Percentiles rank a stretch among this genome's conserved stretches.
Conservation (phyloP, 2,888 invertebrate species). For the Thecocarcelia acutangulata region DNA sequence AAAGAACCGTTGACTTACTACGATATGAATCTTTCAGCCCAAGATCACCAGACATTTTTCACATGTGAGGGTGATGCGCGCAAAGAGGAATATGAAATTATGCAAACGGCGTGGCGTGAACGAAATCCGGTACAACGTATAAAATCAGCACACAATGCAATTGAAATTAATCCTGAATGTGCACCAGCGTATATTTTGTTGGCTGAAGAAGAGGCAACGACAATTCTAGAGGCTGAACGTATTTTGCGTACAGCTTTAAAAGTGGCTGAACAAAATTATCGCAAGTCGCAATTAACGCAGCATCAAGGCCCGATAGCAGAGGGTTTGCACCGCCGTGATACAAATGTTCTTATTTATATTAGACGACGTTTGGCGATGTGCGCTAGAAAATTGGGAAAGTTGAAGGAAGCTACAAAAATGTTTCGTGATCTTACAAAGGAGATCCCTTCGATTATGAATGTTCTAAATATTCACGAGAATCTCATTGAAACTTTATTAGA, state of each 20-base stretch:
- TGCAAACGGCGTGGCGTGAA: conserved; percentile 98
- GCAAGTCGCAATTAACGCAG: conserved; percentile 89
- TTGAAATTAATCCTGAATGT: conserved; percentile 94
- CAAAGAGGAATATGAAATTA: conserved; percentile 94
- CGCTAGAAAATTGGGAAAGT: conserved; percentile 94
- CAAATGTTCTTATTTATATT: conserved; percentile 96
- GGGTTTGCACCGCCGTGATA: conserved; percentile 91
- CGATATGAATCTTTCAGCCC: conserved; percentile 99
- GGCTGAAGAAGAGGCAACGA: conserved; percentile 97
- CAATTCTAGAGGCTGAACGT: conserved; percentile 93
- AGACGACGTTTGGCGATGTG: conserved; percentile 98
- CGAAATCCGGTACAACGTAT: conserved; percentile 94
- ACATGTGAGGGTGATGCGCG: conserved; percentile 92
- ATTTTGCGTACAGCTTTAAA: conserved; percentile 91
- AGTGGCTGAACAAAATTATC: conserved; percentile 90
- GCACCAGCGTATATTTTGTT: conserved; percentile 96
- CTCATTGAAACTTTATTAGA: conserved; percentile 96
- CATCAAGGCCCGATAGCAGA: conserved; percentile 89
- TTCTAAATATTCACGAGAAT: conserved; percentile 97
- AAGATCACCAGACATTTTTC: conserved; percentile 98
- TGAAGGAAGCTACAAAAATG: conserved; percentile 97
- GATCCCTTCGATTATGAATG: conserved; percentile 96
- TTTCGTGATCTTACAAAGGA: conserved; percentile 98
- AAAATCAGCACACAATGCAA: conserved; percentile 93
- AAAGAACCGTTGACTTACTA: conserved; percentile 98